Percentiles rank a stretch among this genome's conserved stretches.
Conservation (phyloP, 2,888 invertebrate species). For the Ochropleura leucogaster region DNA sequence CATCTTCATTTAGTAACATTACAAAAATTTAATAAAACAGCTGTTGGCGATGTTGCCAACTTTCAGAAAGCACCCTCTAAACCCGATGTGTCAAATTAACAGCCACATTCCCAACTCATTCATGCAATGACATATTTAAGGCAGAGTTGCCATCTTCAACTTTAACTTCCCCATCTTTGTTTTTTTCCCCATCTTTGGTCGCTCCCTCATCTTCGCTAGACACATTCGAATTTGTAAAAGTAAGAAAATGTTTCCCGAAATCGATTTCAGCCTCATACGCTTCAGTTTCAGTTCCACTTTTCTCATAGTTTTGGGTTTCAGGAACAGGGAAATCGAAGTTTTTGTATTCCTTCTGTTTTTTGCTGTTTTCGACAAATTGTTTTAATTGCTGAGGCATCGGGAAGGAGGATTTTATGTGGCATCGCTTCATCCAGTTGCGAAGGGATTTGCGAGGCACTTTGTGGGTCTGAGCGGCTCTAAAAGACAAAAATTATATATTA, state of each 20-base stretch:
- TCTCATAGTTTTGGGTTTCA: constrained; percentile 70
- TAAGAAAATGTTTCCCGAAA: constrained; percentile 86
- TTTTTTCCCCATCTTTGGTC: constrained; percentile 67
- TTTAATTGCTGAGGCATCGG: constrained; percentile 91
- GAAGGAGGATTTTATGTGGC: constrained; percentile 91
- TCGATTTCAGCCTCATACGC: constrained; percentile 78
- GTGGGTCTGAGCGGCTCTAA: constrained; percentile 91
- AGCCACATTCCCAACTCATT: constrained; percentile 62
- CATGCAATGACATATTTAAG: constrained; percentile 83
- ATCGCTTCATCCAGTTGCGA: constrained; percentile 92
- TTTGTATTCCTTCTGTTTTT: constrained; percentile 85
- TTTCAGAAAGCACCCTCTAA: not conserved
- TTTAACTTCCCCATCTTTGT: constrained; percentile 65
- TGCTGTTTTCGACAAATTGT: constrained; percentile 90
- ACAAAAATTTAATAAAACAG: not conserved
- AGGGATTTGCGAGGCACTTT: constrained; percentile 91
- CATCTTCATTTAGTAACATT: not conserved
- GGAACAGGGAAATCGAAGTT: constrained; percentile 67
- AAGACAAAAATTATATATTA: constrained; percentile 53
- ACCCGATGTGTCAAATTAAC: not conserved
- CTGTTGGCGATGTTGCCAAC: not conserved
- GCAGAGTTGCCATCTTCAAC: constrained; percentile 73
- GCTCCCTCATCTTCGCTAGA: constrained; percentile 82
- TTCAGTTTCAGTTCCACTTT: constrained; percentile 75
- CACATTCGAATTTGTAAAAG: constrained; percentile 69